phyloP scores from a whole-genome alignment of 2,113 vertebrate species.

The Columbina picui region DNA sequence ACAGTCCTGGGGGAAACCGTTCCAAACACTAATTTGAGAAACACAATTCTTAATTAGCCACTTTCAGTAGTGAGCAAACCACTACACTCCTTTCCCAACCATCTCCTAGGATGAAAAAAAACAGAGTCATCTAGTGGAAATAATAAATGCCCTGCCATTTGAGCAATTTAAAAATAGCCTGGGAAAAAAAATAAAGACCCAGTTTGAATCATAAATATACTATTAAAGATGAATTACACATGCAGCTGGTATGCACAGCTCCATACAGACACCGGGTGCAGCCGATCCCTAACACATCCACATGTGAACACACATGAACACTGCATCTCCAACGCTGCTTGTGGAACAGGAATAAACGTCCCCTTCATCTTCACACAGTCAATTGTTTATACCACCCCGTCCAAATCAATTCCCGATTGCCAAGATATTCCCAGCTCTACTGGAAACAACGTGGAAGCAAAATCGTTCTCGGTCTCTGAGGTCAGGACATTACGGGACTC shows the following conservation, averaged over 20 bases:
- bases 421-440: not conserved
- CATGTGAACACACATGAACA: not conserved
- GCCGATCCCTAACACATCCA: not conserved
- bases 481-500: not conserved
- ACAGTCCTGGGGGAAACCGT: not conserved
- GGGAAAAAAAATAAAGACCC: not conserved
- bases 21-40: slow-evolving; percentile 28
- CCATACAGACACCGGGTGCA: not conserved
- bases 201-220: not conserved
- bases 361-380: not conserved
- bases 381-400: not conserved
- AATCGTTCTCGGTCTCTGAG: not conserved
- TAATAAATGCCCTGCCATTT: not conserved
- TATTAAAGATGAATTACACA: not conserved
- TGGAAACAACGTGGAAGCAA: not conserved
- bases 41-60: not conserved
- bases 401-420: not conserved
- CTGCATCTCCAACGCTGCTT: not conserved
- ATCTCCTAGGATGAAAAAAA: not conserved
- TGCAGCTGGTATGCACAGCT: not conserved
- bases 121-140: not conserved
- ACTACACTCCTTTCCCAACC: not conserved
- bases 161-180: not conserved
- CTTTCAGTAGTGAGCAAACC: not conserved
- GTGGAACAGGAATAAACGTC: not conserved